phyloP scores from a whole-genome alignment of 1,140 invertebrate species.

The Temnothorax longispinosus region DNA sequence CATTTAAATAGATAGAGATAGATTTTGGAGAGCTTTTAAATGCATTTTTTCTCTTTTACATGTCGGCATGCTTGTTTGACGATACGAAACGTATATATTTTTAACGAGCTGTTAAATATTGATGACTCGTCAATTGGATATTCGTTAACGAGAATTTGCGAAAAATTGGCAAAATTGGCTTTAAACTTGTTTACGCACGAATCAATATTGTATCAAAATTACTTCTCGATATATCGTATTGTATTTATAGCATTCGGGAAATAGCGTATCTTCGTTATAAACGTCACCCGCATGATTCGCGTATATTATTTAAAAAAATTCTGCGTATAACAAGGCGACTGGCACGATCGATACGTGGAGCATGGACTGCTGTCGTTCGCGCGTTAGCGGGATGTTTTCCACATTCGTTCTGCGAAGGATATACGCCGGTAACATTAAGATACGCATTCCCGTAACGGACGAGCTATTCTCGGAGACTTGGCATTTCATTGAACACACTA shows the following conservation, averaged over 20 bases:
- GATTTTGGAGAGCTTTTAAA: neutral
- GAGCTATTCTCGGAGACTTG: slow-evolving; percentile 31
- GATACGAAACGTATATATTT: slow-evolving; percentile 16
- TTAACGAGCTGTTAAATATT: slow-evolving; percentile 38
- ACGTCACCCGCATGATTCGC: neutral
- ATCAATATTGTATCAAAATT: neutral
- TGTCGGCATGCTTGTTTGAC: neutral
- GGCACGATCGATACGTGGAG: neutral
- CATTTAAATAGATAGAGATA: neutral
- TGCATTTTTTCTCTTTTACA: neutral
- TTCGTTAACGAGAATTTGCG: neutral
- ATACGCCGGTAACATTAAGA: slow-evolving; percentile 7
- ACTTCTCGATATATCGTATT: neutral
- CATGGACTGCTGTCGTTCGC: neutral
- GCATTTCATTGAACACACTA: slow-evolving; percentile 34
- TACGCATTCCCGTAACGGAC: slow-evolving; percentile 5
- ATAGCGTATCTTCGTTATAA: neutral
- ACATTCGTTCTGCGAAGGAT: slow-evolving; percentile 27
- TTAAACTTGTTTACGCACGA: slow-evolving; percentile 6
- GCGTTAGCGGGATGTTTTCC: neutral
- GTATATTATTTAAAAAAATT: neutral
- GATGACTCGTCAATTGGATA: slow-evolving; percentile 22
- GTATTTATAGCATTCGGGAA: neutral
- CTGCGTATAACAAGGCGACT: neutral
- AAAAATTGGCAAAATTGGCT: slow-evolving; percentile 9